phyloP scores from a whole-genome alignment of 2,113 vertebrate species.

The Oncorhynchus nerka region DNA sequence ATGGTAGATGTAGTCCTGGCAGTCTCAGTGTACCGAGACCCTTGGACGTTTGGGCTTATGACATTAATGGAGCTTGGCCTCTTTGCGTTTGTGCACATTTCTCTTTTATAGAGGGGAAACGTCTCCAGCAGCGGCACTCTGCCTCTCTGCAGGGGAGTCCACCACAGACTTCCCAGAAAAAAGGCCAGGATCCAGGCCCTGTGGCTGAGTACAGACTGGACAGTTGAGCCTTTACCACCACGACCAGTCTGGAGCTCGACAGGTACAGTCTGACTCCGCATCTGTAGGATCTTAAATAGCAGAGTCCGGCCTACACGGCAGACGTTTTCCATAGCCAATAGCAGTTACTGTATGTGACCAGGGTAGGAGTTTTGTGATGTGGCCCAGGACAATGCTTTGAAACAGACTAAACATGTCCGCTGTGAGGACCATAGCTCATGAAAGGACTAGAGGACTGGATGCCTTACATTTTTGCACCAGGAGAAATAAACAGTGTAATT shows the following conservation, averaged over 20 bases:
- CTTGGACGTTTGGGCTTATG: constrained; percentile 6
- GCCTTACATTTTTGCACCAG: constrained; percentile 33
- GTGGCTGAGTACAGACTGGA: neutral
- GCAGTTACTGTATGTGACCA: no score
- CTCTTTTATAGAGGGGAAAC: constrained; percentile 65
- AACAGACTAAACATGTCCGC: constrained; percentile 59
- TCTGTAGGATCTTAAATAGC: no score
- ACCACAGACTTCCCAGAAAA: constrained; percentile 67
- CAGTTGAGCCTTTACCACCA: neutral
- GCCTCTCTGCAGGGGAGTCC: constrained; percentile 64
- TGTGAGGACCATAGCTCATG: constrained; percentile 35
- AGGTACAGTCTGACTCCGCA: no score
- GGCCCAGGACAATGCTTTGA: constrained; percentile 37
- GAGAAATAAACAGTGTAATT: constrained; percentile 51
- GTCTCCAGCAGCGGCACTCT: constrained; percentile 69
- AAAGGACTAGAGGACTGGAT: constrained; percentile 40
- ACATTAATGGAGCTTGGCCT: constrained; percentile 58
- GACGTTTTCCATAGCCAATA: no score
- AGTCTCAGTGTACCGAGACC: constrained; percentile 1
- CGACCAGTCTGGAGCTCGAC: no score
- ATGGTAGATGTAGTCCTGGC: constrained; percentile 11
- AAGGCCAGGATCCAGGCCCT: constrained; percentile 15
- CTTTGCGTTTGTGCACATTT: constrained; percentile 56
- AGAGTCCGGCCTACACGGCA: no score
- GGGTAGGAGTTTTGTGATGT: neutral